These are phyloP conservation scores for Loxodonta africana DNA, from an alignment of 2,113 vertebrate genomes.

Conservation along the genomic window DNA sequence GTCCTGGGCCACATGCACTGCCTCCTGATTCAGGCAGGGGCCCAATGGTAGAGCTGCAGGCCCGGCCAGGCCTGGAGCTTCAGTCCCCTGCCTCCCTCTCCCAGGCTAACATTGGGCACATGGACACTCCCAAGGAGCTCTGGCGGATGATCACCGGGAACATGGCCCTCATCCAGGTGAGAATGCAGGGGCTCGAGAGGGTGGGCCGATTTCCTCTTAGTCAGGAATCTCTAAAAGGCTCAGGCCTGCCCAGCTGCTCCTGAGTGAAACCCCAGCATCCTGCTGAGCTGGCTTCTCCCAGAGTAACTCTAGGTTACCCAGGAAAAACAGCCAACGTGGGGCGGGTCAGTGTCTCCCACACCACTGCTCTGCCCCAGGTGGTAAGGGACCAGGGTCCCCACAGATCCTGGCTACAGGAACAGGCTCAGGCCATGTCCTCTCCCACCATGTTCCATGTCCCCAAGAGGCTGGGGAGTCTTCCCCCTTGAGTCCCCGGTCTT, in stretches of 20 bases:
- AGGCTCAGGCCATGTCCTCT: background rate
- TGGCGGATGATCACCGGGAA: constrained; percentile 99
- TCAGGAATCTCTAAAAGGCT: constrained; percentile 4
- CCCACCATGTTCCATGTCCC: background rate
- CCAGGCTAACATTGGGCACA: constrained; percentile 98
- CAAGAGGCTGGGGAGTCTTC: background rate
- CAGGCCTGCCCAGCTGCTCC: background rate
- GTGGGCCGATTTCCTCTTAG: background rate
- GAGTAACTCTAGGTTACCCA: constrained; percentile 26
- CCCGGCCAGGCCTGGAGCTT: background rate
- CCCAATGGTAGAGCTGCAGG: background rate
- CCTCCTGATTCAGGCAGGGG: background rate
- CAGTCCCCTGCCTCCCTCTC: constrained; percentile 32
- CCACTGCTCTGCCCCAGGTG: background rate
- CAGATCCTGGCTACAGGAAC: background rate
- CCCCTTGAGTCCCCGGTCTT: background rate
- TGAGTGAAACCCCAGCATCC: background rate
- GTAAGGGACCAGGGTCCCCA: background rate
- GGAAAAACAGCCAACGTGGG: constrained; percentile 7
- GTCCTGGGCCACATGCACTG: background rate
- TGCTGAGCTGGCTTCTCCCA: constrained; percentile 18
- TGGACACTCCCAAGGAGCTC: constrained; percentile 98
- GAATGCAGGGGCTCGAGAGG: background rate
- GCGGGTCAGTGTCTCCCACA: background rate
- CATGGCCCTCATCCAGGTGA: constrained; percentile 98